Evolutionary conservation across 92 coral and sea anemone genomes (phyloP).

Genomic region (Scolanthus callimorphus): DNA sequence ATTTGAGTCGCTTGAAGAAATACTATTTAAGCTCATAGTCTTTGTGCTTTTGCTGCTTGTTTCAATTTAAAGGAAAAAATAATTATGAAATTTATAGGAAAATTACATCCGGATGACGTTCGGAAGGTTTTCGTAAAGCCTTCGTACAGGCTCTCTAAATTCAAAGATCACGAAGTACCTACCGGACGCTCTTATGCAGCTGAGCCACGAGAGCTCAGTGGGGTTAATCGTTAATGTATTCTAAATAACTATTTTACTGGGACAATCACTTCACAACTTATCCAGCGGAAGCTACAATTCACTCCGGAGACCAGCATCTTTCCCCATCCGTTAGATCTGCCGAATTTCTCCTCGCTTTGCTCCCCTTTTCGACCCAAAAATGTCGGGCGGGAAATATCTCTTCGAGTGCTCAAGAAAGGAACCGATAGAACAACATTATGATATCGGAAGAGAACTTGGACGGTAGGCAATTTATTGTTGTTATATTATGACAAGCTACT

Average conservation of each 20-base stretch:
- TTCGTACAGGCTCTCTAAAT: too few relatives aligned
- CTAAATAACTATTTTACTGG: conserved; percentile 64
- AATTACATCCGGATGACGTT: too few relatives aligned
- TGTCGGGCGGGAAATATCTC: not conserved
- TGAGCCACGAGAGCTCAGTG: not conserved
- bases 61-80: too few relatives aligned
- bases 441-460: conserved; percentile 69
- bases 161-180: not conserved
- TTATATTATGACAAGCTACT: conserved; percentile 1
- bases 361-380: not conserved
- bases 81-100: too few relatives aligned
- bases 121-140: too few relatives aligned
- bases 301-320: conserved; percentile 6
- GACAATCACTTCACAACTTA: not conserved
- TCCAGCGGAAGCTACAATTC: too few relatives aligned
- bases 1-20: too few relatives aligned
- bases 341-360: not conserved
- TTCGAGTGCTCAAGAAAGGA: conserved; percentile 60
- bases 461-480: conserved; percentile 39
- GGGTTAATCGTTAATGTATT: conserved; percentile 78
- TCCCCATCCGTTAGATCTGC: not conserved
- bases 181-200: not conserved
- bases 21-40: too few relatives aligned
- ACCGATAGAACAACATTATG: conserved; percentile 71
- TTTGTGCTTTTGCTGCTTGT: too few relatives aligned